Base-by-base conservation (phyloP, 2,888 invertebrate genomes). In the Exocentrus adspersus region DNA sequence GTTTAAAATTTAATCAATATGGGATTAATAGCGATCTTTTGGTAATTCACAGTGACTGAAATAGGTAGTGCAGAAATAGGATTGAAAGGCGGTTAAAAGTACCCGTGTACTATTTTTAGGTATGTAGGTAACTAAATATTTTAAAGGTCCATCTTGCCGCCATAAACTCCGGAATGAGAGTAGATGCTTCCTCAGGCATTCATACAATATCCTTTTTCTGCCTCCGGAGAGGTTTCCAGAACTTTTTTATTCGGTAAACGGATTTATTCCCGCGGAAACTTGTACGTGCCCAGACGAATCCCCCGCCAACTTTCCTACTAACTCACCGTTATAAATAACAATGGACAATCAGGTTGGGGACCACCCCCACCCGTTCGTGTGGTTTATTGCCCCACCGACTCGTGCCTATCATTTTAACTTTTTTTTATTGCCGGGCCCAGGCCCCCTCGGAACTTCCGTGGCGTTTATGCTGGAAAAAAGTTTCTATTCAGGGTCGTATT, bases 281-380 rank as follows among this genome's bases (percentile, higher is more conserved):
- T 12, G n/a, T 37, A 37, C 37, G 37, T 37, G 37, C 37, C 14
- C n/a, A n/a, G 37, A 37, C n/a, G 12, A 12, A 37, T 12, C 43
- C 19, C 43, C 16, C 37, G 37, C 37, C 2, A 37, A 37, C 37
- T 37, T 37, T 37, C 37, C 37, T 14, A 37, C 37, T 54, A 63
- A 62, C 62, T 64, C 52, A 59, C 59, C 54, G 54, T 60, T 56
- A 64, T 67, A 67, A 67, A 67, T 67, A 67, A 67, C 64, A 64
- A 67, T 67, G 64, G 67, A 67, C 67, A 67, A 62, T 64, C 64
- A 62, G 59, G 64, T 62, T 62, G 64, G 45, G 54, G 58, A 54
- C 60, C 62, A 54, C 60, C 62, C 16, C 56, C n/a, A n/a, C 46
- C 50, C 58, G 60, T 66, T 63, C 64, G 62, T 54, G 62, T 64